Evolutionary conservation across 2,797 vertebrate species (phyloP).

Genomic region (Poecilia velifera): DNA sequence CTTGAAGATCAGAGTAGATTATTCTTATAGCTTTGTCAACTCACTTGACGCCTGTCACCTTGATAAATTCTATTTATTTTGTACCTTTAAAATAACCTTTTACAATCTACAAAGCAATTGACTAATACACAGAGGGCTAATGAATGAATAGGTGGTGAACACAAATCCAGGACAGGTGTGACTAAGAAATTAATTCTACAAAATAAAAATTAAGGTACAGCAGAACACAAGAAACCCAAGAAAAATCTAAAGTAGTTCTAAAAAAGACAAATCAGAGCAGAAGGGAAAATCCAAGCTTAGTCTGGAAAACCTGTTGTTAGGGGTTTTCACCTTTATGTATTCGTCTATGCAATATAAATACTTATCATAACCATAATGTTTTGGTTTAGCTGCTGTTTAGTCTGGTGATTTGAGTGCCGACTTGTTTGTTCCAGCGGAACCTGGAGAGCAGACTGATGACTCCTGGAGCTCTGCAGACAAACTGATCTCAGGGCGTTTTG

Average conservation of each 20-base stretch:
- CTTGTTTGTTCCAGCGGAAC: slow-evolving; percentile 37
- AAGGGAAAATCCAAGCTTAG: background rate
- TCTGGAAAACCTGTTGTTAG: background rate
- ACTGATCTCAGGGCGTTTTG: slow-evolving; percentile 44
- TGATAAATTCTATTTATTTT: background rate
- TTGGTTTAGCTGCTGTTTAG: background rate
- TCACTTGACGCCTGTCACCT: background rate
- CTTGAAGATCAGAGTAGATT: background rate
- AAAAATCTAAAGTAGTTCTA: background rate
- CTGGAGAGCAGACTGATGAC: slow-evolving; percentile 46
- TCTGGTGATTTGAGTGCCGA: slow-evolving; percentile 34
- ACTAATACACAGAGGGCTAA: background rate
- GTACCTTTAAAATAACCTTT: background rate
- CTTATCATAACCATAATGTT: background rate
- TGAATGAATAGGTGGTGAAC: background rate
- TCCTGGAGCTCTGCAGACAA: slow-evolving; percentile 46
- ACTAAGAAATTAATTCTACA: background rate
- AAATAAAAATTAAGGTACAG: background rate
- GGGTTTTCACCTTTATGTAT: background rate
- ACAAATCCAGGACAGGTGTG: background rate
- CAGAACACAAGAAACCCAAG: background rate
- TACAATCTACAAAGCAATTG: background rate
- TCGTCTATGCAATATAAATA: background rate
- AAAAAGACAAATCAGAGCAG: background rate
- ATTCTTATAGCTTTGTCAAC: background rate